These are phyloP conservation scores for Nasua narica DNA, from an alignment of 2,797 vertebrate species.

Conservation along the genomic window DNA sequence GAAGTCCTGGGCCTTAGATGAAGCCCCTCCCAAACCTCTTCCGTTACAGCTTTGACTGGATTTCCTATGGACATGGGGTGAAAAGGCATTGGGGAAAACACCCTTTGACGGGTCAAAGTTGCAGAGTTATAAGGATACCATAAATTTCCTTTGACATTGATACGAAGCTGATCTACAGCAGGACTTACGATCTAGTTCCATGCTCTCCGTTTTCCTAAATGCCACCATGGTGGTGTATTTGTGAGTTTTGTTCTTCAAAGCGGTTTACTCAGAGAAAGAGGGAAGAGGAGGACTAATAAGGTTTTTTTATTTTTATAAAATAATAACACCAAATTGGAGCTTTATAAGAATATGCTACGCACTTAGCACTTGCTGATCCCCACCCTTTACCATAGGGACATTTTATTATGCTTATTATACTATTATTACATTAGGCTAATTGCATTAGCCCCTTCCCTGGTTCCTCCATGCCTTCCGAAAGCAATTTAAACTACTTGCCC, in stretches of 20 bases:
- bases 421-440: conserved; percentile 36
- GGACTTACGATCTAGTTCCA: not conserved
- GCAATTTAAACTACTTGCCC: conserved; percentile 20
- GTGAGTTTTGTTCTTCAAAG: not conserved
- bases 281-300: not conserved
- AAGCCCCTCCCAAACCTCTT: not conserved
- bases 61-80: not conserved
- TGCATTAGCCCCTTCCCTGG: conserved; percentile 30
- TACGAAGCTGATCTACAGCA: not conserved
- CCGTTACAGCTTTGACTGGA: not conserved
- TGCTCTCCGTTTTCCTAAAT: not conserved
- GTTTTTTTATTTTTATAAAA: conserved; percentile 14
- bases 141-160: not conserved
- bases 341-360: conserved; percentile 30
- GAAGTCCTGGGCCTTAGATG: not conserved
- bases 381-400: not conserved
- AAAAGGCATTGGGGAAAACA: not conserved
- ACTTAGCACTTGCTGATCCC: conserved; percentile 31
- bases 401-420: not conserved
- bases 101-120: not conserved
- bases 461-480: not conserved
- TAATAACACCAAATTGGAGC: conserved; percentile 4
- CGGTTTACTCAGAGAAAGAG: conserved; percentile 23
- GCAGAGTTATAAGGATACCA: not conserved
- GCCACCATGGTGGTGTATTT: not conserved